Evolutionary conservation across 2,888 invertebrate species (phyloP), one percentile per base, ranked within the genome.

Genomic region (Metacarcinus magister): DNA sequence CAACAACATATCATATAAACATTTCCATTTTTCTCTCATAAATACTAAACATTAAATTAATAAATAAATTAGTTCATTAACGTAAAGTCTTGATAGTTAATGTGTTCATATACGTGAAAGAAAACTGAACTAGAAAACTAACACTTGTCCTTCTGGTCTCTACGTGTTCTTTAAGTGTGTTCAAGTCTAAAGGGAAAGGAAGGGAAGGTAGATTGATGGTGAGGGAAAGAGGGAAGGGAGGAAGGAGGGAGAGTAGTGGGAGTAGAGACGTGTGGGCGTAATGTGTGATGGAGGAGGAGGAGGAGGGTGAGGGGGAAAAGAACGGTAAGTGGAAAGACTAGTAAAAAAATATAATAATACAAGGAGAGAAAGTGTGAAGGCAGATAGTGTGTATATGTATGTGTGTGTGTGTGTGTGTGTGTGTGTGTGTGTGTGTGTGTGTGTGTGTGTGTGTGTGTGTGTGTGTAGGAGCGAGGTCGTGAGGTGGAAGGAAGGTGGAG

Each of bases 381-480:
- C 54, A 54, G 16, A 54, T 54, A 16, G 16, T 54, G 82, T 28
- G 82, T 82, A 16, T 28, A 16, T 82, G 82, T 82, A 16, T 82
- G 82, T 82, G 82, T 82, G 82, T 82, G 82, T 82, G 82, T 82
- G 82, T 82, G 82, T 82, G 82, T 82, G 82, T 82, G 82, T 82
- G 82, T 82, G 82, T 82, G 82, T 89, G 28, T 89, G 89, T 89
- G 39, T 89, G 89, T 89, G 89, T 89, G 89, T 89, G 89, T 89
- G 89, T 89, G 89, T 89, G 89, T 28, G 39, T 89, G 89, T 89
- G 39, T 89, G 89, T 44, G 44, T 44, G 39, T 43, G 89, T 89
- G 39, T 89, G 44, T 44, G 7, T 39, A 28, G 28, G n/a, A n/a
- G 8, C 16, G 28, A 87, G 28, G 39, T 87, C 87, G 39, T 87